Conservation (phyloP, 2,797 vertebrate genomes). For the Tinamus major region DNA sequence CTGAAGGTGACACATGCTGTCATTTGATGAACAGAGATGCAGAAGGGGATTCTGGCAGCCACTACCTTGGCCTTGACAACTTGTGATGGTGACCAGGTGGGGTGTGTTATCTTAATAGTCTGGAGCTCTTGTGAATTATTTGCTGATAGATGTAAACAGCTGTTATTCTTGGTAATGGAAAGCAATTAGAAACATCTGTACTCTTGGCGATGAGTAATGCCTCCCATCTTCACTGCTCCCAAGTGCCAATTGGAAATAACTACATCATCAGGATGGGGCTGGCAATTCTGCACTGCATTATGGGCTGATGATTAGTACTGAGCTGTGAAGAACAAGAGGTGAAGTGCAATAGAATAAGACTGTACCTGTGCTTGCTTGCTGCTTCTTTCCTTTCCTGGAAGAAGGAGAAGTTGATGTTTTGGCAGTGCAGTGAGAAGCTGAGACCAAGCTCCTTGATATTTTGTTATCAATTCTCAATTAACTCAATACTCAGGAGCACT, state of each 20-base stretch:
- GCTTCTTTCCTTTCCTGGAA: neutral
- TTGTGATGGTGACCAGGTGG: slow-evolving; percentile 97
- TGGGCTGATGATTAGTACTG: slow-evolving; percentile 85
- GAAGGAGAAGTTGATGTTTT: neutral
- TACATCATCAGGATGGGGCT: slow-evolving; percentile 89
- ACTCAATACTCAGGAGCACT: too few species aligned
- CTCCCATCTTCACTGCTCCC: slow-evolving; percentile 87
- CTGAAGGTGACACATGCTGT: slow-evolving; percentile 93
- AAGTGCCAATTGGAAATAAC: slow-evolving; percentile 97
- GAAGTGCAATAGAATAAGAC: slow-evolving; percentile 43
- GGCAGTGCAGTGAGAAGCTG: neutral
- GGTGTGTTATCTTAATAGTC: slow-evolving; percentile 99
- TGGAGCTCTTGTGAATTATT: slow-evolving; percentile 98
- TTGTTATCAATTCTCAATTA: neutral
- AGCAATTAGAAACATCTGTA: slow-evolving; percentile 99
- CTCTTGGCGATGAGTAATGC: slow-evolving; percentile 97
- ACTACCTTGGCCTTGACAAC: slow-evolving; percentile 87
- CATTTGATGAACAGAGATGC: slow-evolving; percentile 82
- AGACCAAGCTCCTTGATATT: neutral
- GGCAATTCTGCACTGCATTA: slow-evolving; percentile 76
- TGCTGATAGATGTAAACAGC: slow-evolving; percentile 99
- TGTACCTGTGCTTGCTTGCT: slow-evolving; percentile 10
- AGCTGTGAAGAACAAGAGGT: slow-evolving; percentile 93
- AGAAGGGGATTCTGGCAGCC: slow-evolving; percentile 87
- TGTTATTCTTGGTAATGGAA: slow-evolving; percentile 99